phyloP scores from a whole-genome alignment of 1,140 invertebrate species.

The Limonius californicus region DNA sequence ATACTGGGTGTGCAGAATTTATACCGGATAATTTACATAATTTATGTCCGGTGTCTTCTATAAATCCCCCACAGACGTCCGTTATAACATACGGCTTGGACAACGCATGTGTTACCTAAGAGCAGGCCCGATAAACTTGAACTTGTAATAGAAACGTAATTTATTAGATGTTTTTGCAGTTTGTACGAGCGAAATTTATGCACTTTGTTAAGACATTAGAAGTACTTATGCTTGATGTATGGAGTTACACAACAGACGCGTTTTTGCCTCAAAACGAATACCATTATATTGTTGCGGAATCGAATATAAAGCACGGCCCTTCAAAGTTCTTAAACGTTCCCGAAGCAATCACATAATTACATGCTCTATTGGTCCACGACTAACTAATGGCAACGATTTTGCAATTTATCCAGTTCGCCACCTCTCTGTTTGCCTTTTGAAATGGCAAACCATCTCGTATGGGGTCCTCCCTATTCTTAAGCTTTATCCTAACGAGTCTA shows the following conservation, averaged over 20 bases:
- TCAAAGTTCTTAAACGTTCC: too few species aligned
- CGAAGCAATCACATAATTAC: background rate
- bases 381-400: background rate
- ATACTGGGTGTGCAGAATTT: background rate
- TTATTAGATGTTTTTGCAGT: conserved; percentile 13
- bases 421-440: background rate
- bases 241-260: background rate
- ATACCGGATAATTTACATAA: conserved; percentile 11
- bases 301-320: too few species aligned
- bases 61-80: conserved; percentile 2
- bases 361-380: background rate
- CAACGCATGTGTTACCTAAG: background rate
- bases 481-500: background rate
- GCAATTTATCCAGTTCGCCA: background rate
- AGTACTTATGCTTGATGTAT: background rate
- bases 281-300: too few species aligned
- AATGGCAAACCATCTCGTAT: background rate
- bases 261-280: background rate
- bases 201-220: conserved; percentile 1
- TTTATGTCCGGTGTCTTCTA: background rate
- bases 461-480: background rate
- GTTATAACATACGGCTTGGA: conserved; percentile 2
- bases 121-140: conserved; percentile 4
- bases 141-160: conserved; percentile 12
- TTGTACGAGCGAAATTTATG: background rate